A percentile compares a stretch with the other conserved stretches of the same genome.
Conservation (phyloP, 2,888 invertebrate species). For the Leptopilina syphax region DNA sequence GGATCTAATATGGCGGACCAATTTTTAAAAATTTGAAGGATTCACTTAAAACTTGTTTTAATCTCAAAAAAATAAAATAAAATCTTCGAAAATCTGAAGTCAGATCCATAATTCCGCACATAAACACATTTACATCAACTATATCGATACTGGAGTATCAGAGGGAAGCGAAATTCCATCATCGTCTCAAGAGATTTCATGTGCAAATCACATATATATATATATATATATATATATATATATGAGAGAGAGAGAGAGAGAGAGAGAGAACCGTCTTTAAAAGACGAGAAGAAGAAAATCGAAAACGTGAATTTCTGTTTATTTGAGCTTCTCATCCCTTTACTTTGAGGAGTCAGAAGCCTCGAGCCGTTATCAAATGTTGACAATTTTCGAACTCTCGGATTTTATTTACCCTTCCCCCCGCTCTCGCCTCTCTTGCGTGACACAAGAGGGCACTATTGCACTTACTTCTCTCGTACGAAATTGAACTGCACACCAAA, state of each 20-base stretch:
- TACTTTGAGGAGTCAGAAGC: not conserved
- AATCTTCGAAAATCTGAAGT: no score
- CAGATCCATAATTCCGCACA: no score
- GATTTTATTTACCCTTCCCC: not conserved
- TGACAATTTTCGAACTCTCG: not conserved
- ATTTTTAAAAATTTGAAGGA: no score
- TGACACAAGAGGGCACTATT: not conserved
- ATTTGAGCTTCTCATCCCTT: not conserved
- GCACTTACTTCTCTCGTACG: constrained; percentile 17
- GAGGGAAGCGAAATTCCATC: not conserved
- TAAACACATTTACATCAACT: no score
- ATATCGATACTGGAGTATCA: no score
- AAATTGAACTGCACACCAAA: constrained; percentile 5
- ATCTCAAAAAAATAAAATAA: no score
- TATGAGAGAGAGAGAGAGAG: not conserved
- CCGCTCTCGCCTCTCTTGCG: no score
- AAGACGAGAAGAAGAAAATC: not conserved
- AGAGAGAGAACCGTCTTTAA: no score
- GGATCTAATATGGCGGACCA: no score
- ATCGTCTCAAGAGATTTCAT: not conserved
- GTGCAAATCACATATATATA: constrained; percentile 2
- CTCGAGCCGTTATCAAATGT: constrained; percentile 12
- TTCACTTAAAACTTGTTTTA: no score
- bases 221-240: no score
- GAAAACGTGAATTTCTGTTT: constrained; percentile 14